Conservation (phyloP, 2,113 vertebrate species). For the Camelus bactrianus region DNA sequence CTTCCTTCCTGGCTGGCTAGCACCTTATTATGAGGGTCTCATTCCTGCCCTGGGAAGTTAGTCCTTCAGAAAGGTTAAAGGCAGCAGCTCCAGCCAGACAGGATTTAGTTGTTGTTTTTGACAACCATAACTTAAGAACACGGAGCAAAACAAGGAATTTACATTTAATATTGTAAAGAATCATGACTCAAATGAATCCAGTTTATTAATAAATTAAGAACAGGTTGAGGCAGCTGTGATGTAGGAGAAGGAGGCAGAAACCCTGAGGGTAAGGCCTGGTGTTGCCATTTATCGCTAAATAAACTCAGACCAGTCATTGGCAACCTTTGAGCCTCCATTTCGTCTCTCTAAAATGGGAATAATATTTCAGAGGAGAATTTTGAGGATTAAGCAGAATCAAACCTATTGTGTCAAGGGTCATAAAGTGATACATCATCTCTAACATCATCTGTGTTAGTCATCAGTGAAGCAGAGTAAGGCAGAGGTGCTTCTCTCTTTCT, state of each 20-base stretch:
- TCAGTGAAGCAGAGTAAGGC: not conserved
- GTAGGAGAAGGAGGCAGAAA: not conserved
- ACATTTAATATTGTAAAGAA: not conserved
- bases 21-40: not conserved
- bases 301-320: not conserved
- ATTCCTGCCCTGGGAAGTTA: not conserved
- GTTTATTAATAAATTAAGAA: not conserved
- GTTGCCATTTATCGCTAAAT: not conserved
- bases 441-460: not conserved
- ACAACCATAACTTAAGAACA: not conserved
- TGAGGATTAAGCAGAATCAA: not conserved
- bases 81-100: not conserved
- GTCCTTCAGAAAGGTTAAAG: constrained; percentile 57
- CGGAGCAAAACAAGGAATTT: not conserved
- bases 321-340: not conserved
- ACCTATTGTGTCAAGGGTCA: not conserved
- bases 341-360: not conserved
- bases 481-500: not conserved
- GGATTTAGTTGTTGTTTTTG: not conserved
- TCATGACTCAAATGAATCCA: not conserved
- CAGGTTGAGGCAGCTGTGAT: not conserved
- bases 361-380: not conserved
- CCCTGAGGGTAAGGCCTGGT: not conserved
- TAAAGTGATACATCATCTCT: not conserved
- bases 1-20: constrained; percentile 52